A percentile compares a stretch with the other conserved stretches of the same genome.
phyloP scores from a whole-genome alignment of 2,113 vertebrate species.

The Chaetodon trifascialis region DNA sequence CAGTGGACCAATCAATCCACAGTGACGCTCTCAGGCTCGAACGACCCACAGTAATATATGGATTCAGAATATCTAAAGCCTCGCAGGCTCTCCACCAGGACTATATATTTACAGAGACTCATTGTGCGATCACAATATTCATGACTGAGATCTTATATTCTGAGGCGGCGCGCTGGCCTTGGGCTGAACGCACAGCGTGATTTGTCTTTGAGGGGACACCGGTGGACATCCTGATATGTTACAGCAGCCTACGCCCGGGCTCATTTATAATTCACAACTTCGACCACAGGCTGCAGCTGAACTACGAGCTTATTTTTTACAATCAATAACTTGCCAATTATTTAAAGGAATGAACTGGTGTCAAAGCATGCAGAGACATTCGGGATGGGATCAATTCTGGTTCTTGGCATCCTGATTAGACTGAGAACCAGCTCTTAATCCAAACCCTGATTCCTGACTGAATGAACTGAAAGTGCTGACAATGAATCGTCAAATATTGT shows the following conservation, averaged over 20 bases:
- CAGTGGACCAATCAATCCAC: slow-evolving; percentile 29
- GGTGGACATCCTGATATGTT: slow-evolving; percentile 15
- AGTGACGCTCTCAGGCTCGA: neutral
- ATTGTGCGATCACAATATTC: slow-evolving; percentile 60
- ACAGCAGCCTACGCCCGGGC: neutral
- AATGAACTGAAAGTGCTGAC: neutral
- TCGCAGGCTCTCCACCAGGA: neutral
- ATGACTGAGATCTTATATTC: slow-evolving; percentile 34
- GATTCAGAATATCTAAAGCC: slow-evolving; percentile 54
- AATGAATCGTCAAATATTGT: neutral
- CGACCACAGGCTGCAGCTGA: no score
- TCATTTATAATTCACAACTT: slow-evolving; percentile 18
- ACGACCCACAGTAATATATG: slow-evolving; percentile 47
- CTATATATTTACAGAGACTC: slow-evolving; percentile 62
- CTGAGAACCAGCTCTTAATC: neutral
- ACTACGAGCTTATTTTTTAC: no score
- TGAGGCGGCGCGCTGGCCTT: slow-evolving; percentile 12
- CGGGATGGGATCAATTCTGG: no score
- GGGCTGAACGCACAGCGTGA: slow-evolving; percentile 22
- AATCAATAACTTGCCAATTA: no score
- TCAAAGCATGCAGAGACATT: neutral
- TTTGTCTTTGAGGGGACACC: slow-evolving; percentile 18
- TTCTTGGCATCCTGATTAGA: neutral
- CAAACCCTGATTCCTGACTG: neutral
- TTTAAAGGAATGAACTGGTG: no score